Conservation (phyloP, 2,797 vertebrate species). For the Prunella strophiata region DNA sequence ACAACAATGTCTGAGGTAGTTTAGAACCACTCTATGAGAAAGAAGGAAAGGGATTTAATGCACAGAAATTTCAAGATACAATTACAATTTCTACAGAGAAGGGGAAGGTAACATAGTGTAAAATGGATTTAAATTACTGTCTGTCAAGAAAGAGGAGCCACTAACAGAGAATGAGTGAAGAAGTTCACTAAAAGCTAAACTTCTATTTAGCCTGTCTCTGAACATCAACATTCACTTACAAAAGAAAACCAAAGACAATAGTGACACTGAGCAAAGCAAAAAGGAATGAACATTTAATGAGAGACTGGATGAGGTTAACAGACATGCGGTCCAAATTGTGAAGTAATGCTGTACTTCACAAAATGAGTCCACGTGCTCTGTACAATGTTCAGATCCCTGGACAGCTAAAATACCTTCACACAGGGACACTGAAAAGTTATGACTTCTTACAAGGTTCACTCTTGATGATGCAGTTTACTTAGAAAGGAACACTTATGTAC, state of each 20-base stretch:
- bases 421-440: background rate
- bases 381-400: background rate
- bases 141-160: background rate
- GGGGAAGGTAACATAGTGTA: background rate
- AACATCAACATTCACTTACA: background rate
- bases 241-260: background rate
- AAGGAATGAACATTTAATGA: background rate
- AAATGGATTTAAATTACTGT: background rate
- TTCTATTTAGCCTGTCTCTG: background rate
- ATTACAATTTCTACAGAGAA: background rate
- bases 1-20: conserved; percentile 54
- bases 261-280: background rate
- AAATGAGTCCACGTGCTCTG: background rate
- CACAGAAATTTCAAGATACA: background rate
- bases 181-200: background rate
- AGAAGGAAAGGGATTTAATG: background rate
- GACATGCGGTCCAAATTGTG: background rate
- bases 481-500: background rate
- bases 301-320: background rate
- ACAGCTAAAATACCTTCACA: background rate
- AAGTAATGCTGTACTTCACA: background rate
- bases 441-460: background rate
- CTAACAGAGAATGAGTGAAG: background rate
- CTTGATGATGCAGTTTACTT: background rate
- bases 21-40: background rate